Evolutionary conservation across 1,140 invertebrate genomes (phyloP).

Genomic region (Wasmannia auropunctata): DNA sequence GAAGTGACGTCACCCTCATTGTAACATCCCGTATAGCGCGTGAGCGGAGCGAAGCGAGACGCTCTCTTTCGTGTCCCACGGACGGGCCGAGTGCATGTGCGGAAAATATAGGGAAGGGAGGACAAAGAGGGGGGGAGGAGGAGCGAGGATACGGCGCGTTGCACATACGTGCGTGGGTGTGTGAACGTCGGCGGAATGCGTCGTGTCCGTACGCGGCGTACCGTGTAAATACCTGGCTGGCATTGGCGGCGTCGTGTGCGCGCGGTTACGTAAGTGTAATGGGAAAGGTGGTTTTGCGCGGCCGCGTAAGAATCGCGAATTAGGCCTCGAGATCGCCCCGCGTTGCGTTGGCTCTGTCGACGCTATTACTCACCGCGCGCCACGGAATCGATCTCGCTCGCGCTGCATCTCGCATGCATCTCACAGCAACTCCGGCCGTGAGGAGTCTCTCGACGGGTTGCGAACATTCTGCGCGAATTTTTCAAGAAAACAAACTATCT

Average conservation of each 20-base stretch:
- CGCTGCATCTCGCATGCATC: not conserved
- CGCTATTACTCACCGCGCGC: not conserved
- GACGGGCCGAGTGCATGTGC: constrained; percentile 40
- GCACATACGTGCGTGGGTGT: constrained; percentile 62
- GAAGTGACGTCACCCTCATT: constrained; percentile 82
- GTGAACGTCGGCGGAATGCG: constrained; percentile 63
- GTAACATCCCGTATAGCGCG: constrained; percentile 79
- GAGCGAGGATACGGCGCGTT: constrained; percentile 35
- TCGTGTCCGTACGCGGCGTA: constrained; percentile 60
- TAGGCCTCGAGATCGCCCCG: not conserved
- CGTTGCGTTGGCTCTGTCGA: not conserved
- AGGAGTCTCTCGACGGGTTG: not conserved
- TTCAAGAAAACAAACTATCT: not conserved
- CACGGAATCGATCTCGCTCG: not conserved
- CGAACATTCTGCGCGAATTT: not conserved
- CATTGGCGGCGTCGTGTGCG: constrained; percentile 9
- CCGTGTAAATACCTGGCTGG: constrained; percentile 69
- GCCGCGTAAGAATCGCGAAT: not conserved
- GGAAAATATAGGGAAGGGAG: not conserved
- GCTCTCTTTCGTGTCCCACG: constrained; percentile 71
- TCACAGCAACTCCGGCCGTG: not conserved
- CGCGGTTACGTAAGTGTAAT: constrained; percentile 49
- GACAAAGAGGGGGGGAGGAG: too few relatives aligned
- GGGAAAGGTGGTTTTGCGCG: constrained; percentile 32
- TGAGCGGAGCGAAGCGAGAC: constrained; percentile 62